Conservation (phyloP, 1,140 invertebrate genomes). For the Brachionus paranguensis region DNA sequence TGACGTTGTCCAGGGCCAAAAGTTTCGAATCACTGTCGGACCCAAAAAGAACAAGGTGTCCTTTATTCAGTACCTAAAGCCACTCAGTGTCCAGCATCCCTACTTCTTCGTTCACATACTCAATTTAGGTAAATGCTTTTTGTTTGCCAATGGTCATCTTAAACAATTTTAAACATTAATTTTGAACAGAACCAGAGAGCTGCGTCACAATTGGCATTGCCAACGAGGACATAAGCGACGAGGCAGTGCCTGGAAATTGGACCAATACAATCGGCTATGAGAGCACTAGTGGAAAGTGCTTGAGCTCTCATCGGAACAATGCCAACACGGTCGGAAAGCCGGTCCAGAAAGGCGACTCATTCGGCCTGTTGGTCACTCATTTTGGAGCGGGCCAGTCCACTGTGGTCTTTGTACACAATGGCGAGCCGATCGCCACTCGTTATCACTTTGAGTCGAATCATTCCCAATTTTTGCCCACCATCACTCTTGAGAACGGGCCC, state of each 20-base stretch:
- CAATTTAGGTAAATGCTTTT: slow-evolving; percentile 46
- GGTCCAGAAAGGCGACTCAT: slow-evolving; percentile 50
- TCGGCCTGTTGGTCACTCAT: slow-evolving; percentile 51
- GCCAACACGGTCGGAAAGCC: slow-evolving; percentile 50
- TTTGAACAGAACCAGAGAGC: slow-evolving; percentile 45
- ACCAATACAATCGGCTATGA: slow-evolving; percentile 53
- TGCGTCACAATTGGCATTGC: slow-evolving; percentile 53
- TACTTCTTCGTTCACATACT: slow-evolving; percentile 51
- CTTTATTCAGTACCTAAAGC: slow-evolving; percentile 47
- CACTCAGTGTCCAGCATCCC: slow-evolving; percentile 48
- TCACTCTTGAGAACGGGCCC: slow-evolving; percentile 52
- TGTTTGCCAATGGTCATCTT: not conserved
- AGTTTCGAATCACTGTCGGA: slow-evolving; percentile 48
- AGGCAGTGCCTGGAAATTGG: slow-evolving; percentile 50
- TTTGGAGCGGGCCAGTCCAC: slow-evolving; percentile 52
- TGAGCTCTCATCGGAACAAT: slow-evolving; percentile 47
- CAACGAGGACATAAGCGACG: slow-evolving; percentile 49
- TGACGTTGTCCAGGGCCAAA: slow-evolving; percentile 46
- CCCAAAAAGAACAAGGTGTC: slow-evolving; percentile 49
- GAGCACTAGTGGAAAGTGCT: slow-evolving; percentile 49
- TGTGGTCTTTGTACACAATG: slow-evolving; percentile 52
- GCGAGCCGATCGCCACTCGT: slow-evolving; percentile 50
- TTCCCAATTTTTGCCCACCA: slow-evolving; percentile 47
- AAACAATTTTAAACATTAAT: not conserved
- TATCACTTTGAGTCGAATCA: slow-evolving; percentile 51